These are phyloP conservation scores for Pygoscelis adeliae DNA, from an alignment of 2,113 vertebrate species.

Conservation along the genomic window DNA sequence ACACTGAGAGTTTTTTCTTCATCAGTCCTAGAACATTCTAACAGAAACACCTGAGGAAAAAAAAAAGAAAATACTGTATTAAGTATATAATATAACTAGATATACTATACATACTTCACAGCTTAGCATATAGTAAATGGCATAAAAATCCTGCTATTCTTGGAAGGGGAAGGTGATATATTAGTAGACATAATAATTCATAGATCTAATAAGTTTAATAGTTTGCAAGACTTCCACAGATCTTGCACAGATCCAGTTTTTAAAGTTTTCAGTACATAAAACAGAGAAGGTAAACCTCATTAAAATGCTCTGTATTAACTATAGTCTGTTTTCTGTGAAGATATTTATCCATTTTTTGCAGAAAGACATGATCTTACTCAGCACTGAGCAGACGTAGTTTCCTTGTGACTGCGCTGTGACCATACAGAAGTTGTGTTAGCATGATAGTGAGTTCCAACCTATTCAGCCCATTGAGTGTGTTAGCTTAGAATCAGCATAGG, in stretches of 20 bases:
- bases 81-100: not conserved
- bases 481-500: not conserved
- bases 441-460: not conserved
- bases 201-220: not conserved
- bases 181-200: not conserved
- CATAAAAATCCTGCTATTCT: not conserved
- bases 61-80: not conserved
- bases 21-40: constrained; percentile 75
- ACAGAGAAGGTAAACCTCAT: not conserved
- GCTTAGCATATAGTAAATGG: not conserved
- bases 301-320: not conserved
- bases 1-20: constrained; percentile 77
- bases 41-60: constrained; percentile 66
- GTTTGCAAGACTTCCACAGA: not conserved
- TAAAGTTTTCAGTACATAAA: not conserved
- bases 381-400: not conserved
- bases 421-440: not conserved
- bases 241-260: not conserved
- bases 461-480: not conserved
- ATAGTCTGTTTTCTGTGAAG: not conserved
- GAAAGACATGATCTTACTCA: not conserved
- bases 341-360: not conserved
- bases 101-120: not conserved
- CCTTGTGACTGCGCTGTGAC: not conserved
- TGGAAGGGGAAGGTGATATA: not conserved